Conservation (phyloP, 2,113 vertebrate species). For the Beaufortia kweichowensis region DNA sequence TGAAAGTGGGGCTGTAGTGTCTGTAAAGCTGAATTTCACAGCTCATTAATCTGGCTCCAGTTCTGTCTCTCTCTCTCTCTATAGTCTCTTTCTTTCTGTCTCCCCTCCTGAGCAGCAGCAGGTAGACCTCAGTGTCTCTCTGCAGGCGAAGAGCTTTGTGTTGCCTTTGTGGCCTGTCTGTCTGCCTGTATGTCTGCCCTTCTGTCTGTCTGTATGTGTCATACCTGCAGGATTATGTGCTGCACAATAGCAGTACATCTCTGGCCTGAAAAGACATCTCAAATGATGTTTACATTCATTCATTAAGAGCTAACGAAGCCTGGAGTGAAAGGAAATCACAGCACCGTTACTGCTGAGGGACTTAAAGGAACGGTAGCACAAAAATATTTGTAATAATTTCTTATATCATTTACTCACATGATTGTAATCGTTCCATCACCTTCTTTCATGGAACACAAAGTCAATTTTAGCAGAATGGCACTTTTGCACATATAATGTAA, state of each 20-base stretch:
- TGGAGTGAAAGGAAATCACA: conserved; percentile 37
- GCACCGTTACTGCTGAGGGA: background rate
- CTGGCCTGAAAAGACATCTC: background rate
- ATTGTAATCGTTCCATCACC: too few relatives aligned
- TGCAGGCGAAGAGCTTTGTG: conserved; percentile 54
- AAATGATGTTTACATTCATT: conserved; percentile 9
- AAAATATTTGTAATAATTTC: too few relatives aligned
- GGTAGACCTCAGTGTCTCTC: conserved; percentile 34
- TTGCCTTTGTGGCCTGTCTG: background rate
- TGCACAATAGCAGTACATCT: conserved; percentile 14
- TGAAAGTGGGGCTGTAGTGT: conserved; percentile 27
- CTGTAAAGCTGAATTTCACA: conserved; percentile 35
- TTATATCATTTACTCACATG: background rate
- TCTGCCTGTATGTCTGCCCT: conserved; percentile 16
- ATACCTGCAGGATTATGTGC: conserved; percentile 29
- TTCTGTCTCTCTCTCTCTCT: background rate
- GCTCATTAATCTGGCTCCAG: conserved; percentile 20
- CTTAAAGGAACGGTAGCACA: conserved; percentile 3
- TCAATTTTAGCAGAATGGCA: too few relatives aligned
- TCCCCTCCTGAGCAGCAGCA: conserved; percentile 51
- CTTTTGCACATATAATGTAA: too few relatives aligned
- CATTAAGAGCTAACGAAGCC: conserved; percentile 40
- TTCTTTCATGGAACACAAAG: too few relatives aligned
- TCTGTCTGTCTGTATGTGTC: conserved; percentile 20
- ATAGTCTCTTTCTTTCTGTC: background rate